Base-by-base conservation (phyloP, 2,113 vertebrate genomes). In the Lasiurus borealis region DNA sequence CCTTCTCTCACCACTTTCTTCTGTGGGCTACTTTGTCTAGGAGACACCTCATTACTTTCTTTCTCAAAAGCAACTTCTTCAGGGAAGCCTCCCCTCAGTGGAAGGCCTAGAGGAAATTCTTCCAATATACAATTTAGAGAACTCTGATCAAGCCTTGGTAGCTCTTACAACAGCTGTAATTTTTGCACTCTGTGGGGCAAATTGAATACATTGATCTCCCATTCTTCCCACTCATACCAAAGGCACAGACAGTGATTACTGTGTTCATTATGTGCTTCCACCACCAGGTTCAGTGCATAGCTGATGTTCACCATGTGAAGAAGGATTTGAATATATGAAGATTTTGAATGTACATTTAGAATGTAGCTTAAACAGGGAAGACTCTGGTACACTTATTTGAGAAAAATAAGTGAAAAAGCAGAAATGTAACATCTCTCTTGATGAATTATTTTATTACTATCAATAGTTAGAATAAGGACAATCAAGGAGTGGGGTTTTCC, bases 371-470 rank as follows among this genome's bases (percentile, higher is more conserved):
- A 12, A 76, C 15, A 77, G 0, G 21, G 34, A 76, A 87, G 14
- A 92, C 76, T 69, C 11, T 83, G 10, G 12, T 75, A 18, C 8
- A 80, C 4, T 95, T 87, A 62, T 44, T 87, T 59, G 66, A 73
- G 23, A 48, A 91, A 94, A 89, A 62, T n/a, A 85, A 84, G 83
- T 12, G 68, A 64, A 92, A 83, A 90, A 62, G 1, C 27, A 75
- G 92, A 91, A 91, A 4, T 23, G 75, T 40, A 36, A 69, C 31
- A 2, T 36, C 15, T 31, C 48, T 48, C 52, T 84, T 68, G 16
- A 40, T 86, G 57, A 72, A 48, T 85, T 85, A 10, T 80, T 75
- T 0, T 57, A 75, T 85, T 44, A 52, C 3, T 59, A 31, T 77
- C 71, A 59, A n/a, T 52, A 59, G 18, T 25, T 80, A 50, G 8